These are phyloP conservation scores for Apamea epomidion DNA, from an alignment of 2,888 invertebrate species.

Conservation along the genomic window DNA sequence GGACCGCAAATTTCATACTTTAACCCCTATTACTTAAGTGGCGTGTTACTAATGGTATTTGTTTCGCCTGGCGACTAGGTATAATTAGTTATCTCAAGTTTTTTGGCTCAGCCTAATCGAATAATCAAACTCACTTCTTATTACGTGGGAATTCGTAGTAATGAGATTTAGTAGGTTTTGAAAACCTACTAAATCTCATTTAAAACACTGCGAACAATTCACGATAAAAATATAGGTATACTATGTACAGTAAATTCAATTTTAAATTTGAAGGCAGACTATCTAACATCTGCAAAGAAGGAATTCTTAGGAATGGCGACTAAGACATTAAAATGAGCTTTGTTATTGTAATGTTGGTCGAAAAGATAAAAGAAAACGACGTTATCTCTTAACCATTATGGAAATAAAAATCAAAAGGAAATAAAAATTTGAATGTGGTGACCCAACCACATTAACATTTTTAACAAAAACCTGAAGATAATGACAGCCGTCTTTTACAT, in stretches of 20 bases:
- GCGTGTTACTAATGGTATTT: neutral
- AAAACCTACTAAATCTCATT: no score
- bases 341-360: slow-evolving; percentile 3
- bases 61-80: neutral
- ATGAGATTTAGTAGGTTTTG: neutral
- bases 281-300: slow-evolving; percentile 7
- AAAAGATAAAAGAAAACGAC: slow-evolving; percentile 26
- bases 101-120: neutral
- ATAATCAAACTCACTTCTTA: neutral
- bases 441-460: neutral
- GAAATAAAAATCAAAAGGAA: slow-evolving; percentile 29
- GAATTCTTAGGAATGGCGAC: slow-evolving; percentile 15
- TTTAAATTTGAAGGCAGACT: neutral
- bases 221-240: neutral
- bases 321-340: slow-evolving; percentile 28
- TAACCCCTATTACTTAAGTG: neutral
- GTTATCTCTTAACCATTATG: neutral
- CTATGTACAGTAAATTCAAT: neutral
- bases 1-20: no score
- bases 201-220: neutral
- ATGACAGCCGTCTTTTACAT: neutral
- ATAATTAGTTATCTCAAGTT: neutral
- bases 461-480: neutral
- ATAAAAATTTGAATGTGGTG: neutral
- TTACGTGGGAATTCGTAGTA: neutral